Base-by-base conservation (phyloP, 2,113 vertebrate species). In the Psittacula cyanocephala region DNA sequence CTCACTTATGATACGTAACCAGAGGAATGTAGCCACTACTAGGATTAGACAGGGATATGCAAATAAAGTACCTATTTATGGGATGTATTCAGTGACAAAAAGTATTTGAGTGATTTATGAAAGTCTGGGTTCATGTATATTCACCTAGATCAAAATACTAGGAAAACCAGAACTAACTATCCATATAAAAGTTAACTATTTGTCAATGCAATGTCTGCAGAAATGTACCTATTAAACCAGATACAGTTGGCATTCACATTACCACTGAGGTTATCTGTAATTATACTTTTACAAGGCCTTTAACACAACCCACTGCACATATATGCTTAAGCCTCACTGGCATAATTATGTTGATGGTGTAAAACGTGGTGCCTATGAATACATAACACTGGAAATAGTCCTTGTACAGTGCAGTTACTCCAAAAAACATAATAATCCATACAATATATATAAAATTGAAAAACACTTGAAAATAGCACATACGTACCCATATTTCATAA, bases 201-300 rank as follows among this genome's bases (percentile, higher is more conserved):
- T 35, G 23, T 18, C n/a, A 60, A 0, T 1, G 20, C 6, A 82
- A 29, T 1, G 4, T 18, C 15, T 64, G 47, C 33, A 53, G 24
- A 55, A 22, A 59, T 16, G 57, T 35, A 35, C 22, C 22, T 59
- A 59, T 59, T 59, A 24, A 59, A n/a, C 57, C 33, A 59, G 22
- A 35, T 24, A 59, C 33, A 24, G 57, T 7, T 59, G 57, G 33
- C 3, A 44, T 28, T 3, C 59, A 69, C 49, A 68, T 27, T n/a
- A 33, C 6, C 59, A 33, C 52, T 15, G 20, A 89, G 19, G 63
- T 43, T 78, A 89, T n/a, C 23, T 41, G 12, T 10, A 50, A 64
- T 17, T 67, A 24, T 16, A n/a, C 19, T 86, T 62, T 52, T 4
- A 23, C n/a, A 78, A 43, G 46, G 72, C 28, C 64, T 81, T 86